Base-by-base conservation (phyloP, 2,797 vertebrate genomes). In the Periophthalmus magnuspinnatus region DNA sequence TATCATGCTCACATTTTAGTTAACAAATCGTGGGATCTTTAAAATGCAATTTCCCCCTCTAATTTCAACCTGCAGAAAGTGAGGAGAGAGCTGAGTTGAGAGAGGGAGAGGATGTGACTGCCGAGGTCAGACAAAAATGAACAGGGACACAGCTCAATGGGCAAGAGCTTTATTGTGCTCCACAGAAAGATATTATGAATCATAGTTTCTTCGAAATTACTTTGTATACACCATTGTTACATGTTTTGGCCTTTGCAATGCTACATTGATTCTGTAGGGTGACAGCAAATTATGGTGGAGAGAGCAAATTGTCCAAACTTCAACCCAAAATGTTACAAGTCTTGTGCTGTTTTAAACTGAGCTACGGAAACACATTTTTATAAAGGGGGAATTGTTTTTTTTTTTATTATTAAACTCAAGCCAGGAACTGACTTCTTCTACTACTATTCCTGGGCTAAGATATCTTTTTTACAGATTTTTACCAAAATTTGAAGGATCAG, bases 11-110 rank as follows among this genome's bases (percentile, higher is more conserved):
- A 45, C n/a, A 21, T 22, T 38, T 8, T 61, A 62, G 36, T 62
- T 62, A 38, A 62, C 36, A 62, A 45, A 45, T 11, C 24, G n/a
- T 11, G 11, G 13, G 11, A 62, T 60, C 60, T 62, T 62, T 45
- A 62, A 45, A 62, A 21, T 62, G 60, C 41, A 45, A 62, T 62
- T 62, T 62, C 21, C 21, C 34, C 60, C 36, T 45, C 21, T 62
- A 62, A 62, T 62, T 62, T n/a, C 36, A 62, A 60, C 9, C n/a
- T 62, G 36, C 14, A 38, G 36, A 60, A 36, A 60, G 9, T n/a
- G 36, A 21, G n/a, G 36, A 22, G 11, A 21, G n/a, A n/a, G 36
- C 36, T 6, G 6, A 60, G 57, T 14, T 17, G 9, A 61, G 59
- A 19, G 34, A 17, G 34, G 6, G 14, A 28, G 41, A 14, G 38